Evolutionary conservation across 2,888 invertebrate genomes (phyloP).

Genomic region (Altica lythri): DNA sequence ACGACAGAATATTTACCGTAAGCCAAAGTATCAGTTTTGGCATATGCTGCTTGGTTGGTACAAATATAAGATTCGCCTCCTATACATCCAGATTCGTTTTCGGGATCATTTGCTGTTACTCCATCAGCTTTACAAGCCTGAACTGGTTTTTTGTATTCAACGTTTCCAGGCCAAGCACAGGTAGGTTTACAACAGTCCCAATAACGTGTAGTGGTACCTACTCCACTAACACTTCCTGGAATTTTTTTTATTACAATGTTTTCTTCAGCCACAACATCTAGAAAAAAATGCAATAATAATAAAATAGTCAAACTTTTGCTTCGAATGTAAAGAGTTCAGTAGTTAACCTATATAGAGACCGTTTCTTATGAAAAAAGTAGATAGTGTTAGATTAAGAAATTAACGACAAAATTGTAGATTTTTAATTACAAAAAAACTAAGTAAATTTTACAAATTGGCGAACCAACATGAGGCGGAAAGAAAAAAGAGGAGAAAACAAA

Average conservation of each 20-base stretch:
- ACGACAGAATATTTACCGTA: slow-evolving; percentile 30
- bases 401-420: no score
- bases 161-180: slow-evolving; percentile 35
- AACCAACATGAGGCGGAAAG: no score
- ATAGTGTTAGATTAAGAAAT: no score
- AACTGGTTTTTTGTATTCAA: slow-evolving; percentile 26
- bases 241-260: slow-evolving; percentile 25
- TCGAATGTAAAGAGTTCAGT: no score
- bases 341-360: not conserved
- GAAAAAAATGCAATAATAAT: not conserved
- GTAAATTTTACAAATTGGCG: no score
- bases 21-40: slow-evolving; percentile 34
- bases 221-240: slow-evolving; percentile 32
- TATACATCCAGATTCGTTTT: slow-evolving; percentile 33
- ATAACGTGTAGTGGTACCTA: slow-evolving; percentile 32
- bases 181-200: slow-evolving; percentile 41
- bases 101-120: slow-evolving; percentile 30
- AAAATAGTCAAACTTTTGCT: no score
- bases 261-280: no score
- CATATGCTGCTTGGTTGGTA: slow-evolving; percentile 30
- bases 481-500: no score
- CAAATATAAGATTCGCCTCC: slow-evolving; percentile 34
- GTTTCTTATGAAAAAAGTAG: no score
- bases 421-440: no score
- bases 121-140: slow-evolving; percentile 34